Evolutionary conservation across 2,888 invertebrate species (phyloP).

Genomic region (Calameuta filiformis): DNA sequence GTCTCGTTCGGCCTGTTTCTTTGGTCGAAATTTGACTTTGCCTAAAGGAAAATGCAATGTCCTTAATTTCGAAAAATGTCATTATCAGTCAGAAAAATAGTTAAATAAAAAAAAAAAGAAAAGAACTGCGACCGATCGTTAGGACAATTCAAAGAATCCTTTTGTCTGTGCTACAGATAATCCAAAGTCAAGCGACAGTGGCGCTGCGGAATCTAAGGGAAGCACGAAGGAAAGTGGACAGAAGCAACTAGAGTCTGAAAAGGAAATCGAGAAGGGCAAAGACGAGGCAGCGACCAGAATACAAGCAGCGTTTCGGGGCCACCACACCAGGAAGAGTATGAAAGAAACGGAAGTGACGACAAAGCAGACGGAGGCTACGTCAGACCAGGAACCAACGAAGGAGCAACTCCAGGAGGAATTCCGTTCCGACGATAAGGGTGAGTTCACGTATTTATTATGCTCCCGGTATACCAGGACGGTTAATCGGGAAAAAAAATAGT

Average conservation of each 20-base stretch:
- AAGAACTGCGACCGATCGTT: too few species aligned
- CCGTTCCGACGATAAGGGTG: slow-evolving; percentile 83
- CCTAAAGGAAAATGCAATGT: background rate
- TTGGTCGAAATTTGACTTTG: background rate
- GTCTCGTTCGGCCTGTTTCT: background rate
- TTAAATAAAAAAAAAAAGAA: background rate
- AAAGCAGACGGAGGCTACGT: slow-evolving; percentile 61
- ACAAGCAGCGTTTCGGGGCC: slow-evolving; percentile 89
- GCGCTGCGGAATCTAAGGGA: slow-evolving; percentile 70
- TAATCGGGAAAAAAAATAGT: background rate
- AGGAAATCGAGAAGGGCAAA: slow-evolving; percentile 40
- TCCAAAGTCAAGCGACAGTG: slow-evolving; percentile 17
- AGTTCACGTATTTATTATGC: slow-evolving; percentile 32
- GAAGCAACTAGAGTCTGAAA: slow-evolving; percentile 71
- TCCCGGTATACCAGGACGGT: too few species aligned
- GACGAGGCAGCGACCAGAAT: slow-evolving; percentile 85
- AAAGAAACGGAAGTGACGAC: slow-evolving; percentile 67
- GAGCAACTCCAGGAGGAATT: slow-evolving; percentile 84
- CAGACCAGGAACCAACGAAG: slow-evolving; percentile 72
- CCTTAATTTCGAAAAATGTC: background rate
- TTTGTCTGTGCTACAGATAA: background rate
- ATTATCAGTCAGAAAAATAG: background rate
- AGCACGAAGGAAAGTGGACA: slow-evolving; percentile 81
- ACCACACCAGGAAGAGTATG: slow-evolving; percentile 81
- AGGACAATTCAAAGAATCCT: background rate